Conservation (phyloP, 2,888 invertebrate genomes). For the Erpobdella octoculata region DNA sequence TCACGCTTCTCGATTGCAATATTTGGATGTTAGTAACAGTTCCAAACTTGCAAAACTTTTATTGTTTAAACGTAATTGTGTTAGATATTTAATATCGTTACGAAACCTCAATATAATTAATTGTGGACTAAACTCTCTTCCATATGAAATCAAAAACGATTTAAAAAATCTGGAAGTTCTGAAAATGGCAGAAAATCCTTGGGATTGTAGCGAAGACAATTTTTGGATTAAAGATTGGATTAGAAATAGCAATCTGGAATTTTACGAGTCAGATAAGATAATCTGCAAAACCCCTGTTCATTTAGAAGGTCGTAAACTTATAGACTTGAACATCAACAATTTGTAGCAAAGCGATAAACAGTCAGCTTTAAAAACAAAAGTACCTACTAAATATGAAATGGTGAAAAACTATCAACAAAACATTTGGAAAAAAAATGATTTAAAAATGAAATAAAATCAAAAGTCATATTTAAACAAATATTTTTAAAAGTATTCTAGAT, state of each 20-base stretch:
- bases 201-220: conserved; percentile 59
- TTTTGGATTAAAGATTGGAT: conserved; percentile 59
- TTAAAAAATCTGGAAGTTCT: conserved; percentile 64
- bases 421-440: too few species aligned
- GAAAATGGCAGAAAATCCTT: conserved; percentile 64
- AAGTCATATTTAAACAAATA: too few species aligned
- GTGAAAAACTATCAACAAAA: too few species aligned
- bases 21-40: conserved; percentile 40
- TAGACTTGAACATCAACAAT: too few species aligned
- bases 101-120: conserved; percentile 62
- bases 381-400: too few species aligned
- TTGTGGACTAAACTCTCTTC: conserved; percentile 61
- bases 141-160: conserved; percentile 63
- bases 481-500: too few species aligned
- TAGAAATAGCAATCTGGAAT: conserved; percentile 54
- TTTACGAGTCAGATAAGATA: conserved; percentile 48
- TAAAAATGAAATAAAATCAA: too few species aligned
- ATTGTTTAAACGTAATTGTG: conserved; percentile 20
- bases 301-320: conserved; percentile 43
- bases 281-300: conserved; percentile 50
- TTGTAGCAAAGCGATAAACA: too few species aligned
- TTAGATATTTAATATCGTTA: conserved; percentile 24
- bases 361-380: too few species aligned
- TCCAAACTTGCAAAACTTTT: conserved; percentile 32
- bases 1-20: conserved; percentile 36